Evolutionary conservation across 2,797 vertebrate species (phyloP).

Genomic region (Gastrophryne carolinensis): DNA sequence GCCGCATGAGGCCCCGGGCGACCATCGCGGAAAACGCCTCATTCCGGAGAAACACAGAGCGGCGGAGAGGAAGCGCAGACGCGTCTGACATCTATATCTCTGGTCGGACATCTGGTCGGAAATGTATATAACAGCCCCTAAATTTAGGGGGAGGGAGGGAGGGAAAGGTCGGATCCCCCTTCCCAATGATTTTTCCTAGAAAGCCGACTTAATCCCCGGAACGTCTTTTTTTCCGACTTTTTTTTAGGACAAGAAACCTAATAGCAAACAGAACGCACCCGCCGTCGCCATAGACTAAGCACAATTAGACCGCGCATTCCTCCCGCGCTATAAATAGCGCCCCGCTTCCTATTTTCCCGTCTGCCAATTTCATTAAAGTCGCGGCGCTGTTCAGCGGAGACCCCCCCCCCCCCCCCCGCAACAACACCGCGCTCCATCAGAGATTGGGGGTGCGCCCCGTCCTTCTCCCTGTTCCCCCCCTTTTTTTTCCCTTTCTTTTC

Average conservation of each 20-base stretch:
- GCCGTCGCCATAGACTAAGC: slow-evolving; percentile 85
- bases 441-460: too few relatives aligned
- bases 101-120: neutral
- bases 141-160: neutral
- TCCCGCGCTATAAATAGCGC: slow-evolving; percentile 90
- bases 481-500: slow-evolving; percentile 1
- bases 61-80: neutral
- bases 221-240: slow-evolving; percentile 54
- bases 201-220: slow-evolving; percentile 47
- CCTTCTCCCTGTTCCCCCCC: slow-evolving; percentile 22
- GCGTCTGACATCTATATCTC: slow-evolving; percentile 3
- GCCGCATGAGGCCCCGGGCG: too few relatives aligned
- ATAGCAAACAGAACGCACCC: slow-evolving; percentile 79
- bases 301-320: slow-evolving; percentile 88
- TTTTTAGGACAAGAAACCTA: slow-evolving; percentile 64
- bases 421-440: too few relatives aligned
- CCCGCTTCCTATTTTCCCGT: slow-evolving; percentile 81
- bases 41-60: too few relatives aligned
- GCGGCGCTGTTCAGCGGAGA: slow-evolving; percentile 68
- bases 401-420: slow-evolving; percentile 60
- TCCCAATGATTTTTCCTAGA: slow-evolving; percentile 43
- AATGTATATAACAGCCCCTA: neutral
- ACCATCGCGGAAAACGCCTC: too few relatives aligned
- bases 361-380: slow-evolving; percentile 91
- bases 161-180: neutral